Percentiles rank a stretch among this genome's conserved stretches.
These are phyloP conservation scores for Pristionchus exspectatus DNA, from an alignment of 2,888 invertebrate genomes.

Conservation along the genomic window DNA sequence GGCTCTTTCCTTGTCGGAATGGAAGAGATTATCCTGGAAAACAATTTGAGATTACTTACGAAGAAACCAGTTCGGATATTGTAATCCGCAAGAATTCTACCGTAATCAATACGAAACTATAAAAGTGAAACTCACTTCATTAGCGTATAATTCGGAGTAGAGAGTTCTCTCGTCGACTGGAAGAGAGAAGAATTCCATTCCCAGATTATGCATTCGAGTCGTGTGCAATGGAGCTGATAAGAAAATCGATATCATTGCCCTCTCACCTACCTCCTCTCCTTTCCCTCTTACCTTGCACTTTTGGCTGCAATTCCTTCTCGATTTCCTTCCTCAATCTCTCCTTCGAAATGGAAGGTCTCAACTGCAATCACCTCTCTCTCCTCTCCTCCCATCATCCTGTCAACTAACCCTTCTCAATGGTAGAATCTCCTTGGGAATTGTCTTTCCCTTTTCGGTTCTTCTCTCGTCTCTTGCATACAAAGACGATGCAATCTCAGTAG, in stretches of 20 bases:
- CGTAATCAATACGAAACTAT: background rate
- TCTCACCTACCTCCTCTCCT: background rate
- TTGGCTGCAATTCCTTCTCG: slow-evolving; percentile 28
- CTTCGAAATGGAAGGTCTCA: background rate
- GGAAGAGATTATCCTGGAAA: slow-evolving; percentile 21
- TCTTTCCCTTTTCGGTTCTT: background rate
- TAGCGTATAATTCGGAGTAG: slow-evolving; percentile 11
- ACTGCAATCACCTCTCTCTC: background rate
- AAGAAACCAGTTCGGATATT: background rate
- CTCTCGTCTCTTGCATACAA: background rate
- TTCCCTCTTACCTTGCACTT: background rate
- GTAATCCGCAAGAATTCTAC: background rate
- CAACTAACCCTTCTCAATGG: slow-evolving; percentile 9
- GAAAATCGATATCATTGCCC: background rate
- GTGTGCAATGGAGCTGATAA: background rate
- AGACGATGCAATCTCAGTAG: background rate
- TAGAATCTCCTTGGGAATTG: background rate
- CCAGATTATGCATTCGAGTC: slow-evolving; percentile 22
- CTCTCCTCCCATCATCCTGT: background rate
- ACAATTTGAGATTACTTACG: background rate
- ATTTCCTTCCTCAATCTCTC: background rate
- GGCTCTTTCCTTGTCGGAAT: background rate
- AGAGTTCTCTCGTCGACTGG: background rate
- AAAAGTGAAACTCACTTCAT: background rate
- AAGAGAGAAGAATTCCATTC: background rate